Conservation (phyloP, 1,140 invertebrate genomes). For the Galleria mellonella region DNA sequence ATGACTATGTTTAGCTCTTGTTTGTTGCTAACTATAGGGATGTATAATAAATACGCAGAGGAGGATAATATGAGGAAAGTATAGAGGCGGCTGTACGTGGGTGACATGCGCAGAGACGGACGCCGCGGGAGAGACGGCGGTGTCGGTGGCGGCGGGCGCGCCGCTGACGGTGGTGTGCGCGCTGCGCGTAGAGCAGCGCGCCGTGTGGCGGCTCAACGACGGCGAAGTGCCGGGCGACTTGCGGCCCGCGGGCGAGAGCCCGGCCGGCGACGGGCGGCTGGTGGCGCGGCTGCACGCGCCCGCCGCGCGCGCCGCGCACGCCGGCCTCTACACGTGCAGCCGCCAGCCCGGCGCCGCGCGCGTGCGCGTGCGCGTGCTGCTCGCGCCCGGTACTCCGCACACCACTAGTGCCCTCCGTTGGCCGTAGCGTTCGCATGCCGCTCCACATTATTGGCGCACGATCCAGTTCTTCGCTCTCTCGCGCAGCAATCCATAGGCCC, state of each 20-base stretch:
- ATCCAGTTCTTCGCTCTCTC: background rate
- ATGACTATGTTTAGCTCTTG: too few species aligned
- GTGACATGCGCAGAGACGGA: slow-evolving; percentile 1
- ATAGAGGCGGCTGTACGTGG: slow-evolving; percentile 5
- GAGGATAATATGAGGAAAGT: too few species aligned
- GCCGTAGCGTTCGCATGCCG: slow-evolving; percentile 8
- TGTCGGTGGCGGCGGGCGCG: slow-evolving; percentile 32
- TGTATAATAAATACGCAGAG: too few species aligned
- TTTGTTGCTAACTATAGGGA: too few species aligned
- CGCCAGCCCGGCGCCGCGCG: slow-evolving; percentile 75
- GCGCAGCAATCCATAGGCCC: too few species aligned
- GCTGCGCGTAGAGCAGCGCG: slow-evolving; percentile 40
- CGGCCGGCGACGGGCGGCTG: slow-evolving; percentile 15
- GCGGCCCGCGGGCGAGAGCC: slow-evolving; percentile 22
- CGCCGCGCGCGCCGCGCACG: slow-evolving; percentile 21
- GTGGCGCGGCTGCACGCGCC: slow-evolving; percentile 24
- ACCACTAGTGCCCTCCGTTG: slow-evolving; percentile 6
- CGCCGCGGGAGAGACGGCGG: slow-evolving; percentile 16
- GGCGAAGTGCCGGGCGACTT: slow-evolving; percentile 27
- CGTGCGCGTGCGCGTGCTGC: slow-evolving; percentile 84
- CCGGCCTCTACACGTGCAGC: slow-evolving; percentile 34
- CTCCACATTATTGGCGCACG: slow-evolving; percentile 4
- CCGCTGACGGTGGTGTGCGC: slow-evolving; percentile 34
- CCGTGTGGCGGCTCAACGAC: slow-evolving; percentile 34
- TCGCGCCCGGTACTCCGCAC: slow-evolving; percentile 2